Evolutionary conservation across 2,113 vertebrate genomes (phyloP), one percentile per base, ranked within the genome.

Genomic region (Leucoraja erinaceus): DNA sequence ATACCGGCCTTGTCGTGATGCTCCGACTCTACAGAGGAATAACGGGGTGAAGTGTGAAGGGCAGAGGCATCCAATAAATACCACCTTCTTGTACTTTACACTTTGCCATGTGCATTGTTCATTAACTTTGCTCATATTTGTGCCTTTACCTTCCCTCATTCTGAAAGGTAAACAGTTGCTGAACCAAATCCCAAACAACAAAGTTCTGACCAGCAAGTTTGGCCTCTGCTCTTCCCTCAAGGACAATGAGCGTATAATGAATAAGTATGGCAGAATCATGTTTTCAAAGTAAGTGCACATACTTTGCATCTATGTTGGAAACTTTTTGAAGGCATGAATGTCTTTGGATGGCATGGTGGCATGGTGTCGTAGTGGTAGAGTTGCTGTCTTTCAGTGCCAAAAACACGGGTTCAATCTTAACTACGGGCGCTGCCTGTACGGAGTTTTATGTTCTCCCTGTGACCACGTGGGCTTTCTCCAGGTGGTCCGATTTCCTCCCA

Each of bases 141-240:
- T 68, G 14, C 68, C 66, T 54, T 91, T 91, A 66, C 1, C 63
- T 91, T 90, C 47, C 38, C 33, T 54, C 11, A 47, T 74, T 91
- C 68, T 54, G 20, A 91, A 47, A 98, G 98, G 98, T 4, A 94
- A 97, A 84, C 98, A 98, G 95, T 93, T 99, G 94, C 84, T 98
- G 61, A 99, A 96, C 93, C 98, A 99, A 95, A 97, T 99, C 84
- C 97, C 98, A 76, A 98, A 98, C 96, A 98, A 98, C 92, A 95
- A 95, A 18, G 94, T 98, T 56, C 96, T 99, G 94, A 98, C 98
- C 93, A 97, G 96, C 25, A 98, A 98, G 95, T 98, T 96, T 0
- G 97, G 97, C 86, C 97, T 99, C 66, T 95, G 98, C 83, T 95
- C 94, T 94, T 97, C 97, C 93, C 96, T 98, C 33, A 93, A 97